phyloP scores from a whole-genome alignment of 2,888 invertebrate genomes.

The Fissipunctia ypsillon region DNA sequence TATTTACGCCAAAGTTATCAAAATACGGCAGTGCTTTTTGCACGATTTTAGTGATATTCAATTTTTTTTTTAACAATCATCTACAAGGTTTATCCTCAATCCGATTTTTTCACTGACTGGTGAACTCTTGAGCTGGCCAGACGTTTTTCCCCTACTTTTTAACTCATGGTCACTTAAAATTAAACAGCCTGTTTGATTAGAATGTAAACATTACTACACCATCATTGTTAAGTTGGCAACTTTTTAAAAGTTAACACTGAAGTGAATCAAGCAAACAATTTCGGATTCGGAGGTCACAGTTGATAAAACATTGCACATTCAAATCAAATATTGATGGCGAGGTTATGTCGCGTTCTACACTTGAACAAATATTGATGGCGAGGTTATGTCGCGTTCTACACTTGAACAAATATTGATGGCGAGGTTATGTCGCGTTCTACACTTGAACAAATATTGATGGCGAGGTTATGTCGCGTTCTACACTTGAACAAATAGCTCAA shows the following conservation, averaged over 20 bases:
- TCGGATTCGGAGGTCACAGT: conserved; percentile 41
- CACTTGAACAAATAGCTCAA: conserved; percentile 53
- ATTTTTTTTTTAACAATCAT: too few species aligned
- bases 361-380: conserved; percentile 47
- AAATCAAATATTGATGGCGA: conserved; percentile 40
- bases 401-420: conserved; percentile 42
- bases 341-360: conserved; percentile 18
- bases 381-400: conserved; percentile 18
- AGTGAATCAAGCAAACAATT: conserved; percentile 16
- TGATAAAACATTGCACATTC: conserved; percentile 36
- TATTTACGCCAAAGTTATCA: too few species aligned
- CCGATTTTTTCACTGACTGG: too few species aligned
- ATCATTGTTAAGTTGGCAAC: background rate
- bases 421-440: conserved; percentile 12
- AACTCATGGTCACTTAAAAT: conserved; percentile 2
- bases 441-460: conserved; percentile 46
- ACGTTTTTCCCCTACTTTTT: background rate
- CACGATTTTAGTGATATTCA: too few species aligned
- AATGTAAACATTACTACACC: background rate
- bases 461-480: conserved; percentile 3
- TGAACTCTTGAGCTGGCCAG: too few species aligned
- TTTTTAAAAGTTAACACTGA: conserved; percentile 1
- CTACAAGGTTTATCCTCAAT: too few species aligned
- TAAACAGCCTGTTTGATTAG: background rate
- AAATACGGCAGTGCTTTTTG: too few species aligned